Evolutionary conservation across 2,113 vertebrate species (phyloP), one percentile per base, ranked within the genome.

Genomic region (Hassar affinis): DNA sequence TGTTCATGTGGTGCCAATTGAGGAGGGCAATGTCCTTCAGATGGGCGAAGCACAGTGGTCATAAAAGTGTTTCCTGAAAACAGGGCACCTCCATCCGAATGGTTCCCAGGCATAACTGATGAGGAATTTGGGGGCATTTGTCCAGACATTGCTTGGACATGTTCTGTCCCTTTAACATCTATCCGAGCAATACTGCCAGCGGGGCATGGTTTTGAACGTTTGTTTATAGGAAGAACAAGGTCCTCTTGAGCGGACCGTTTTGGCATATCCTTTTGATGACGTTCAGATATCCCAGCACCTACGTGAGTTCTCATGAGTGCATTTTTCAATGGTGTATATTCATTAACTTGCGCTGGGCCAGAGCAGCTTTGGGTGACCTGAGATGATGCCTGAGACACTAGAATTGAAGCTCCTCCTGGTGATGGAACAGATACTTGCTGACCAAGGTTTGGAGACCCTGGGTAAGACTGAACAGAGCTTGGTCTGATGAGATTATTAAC

Each of bases 401-500:
- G 94, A 49, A 92, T 90, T 0, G 94, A 86, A 0, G 92, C 87
- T 49, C 94, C 92, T 27, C 90, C 83, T 6, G 95, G 87, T 6
- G 94, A 92, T 82, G 95, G 91, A 76, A 94, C 93, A 1, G 96
- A 95, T 52, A 93, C 72, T 78, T 96, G 96, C 4, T 95, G 91
- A 90, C 54, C 94, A 2, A 96, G 88, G 88, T 90, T 93, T 0
- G 96, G 93, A 66, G 96, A 97, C 7, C 94, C 95, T 74, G 93
- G 91, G 49, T 95, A 94, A 52, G 95, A 93, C 69, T 96, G 97
- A 85, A 88, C 93, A 76, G 95, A 93, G 83, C 90, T 95, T 66
- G 96, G 94, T 79, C 96, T 94, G 82, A 98, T 95, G 2, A 98
- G 94, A 86, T 98, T 99, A 92, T 98, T 99, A 81, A 99, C 95